Conservation (phyloP, 2,113 vertebrate genomes). For the Oenanthe oenanthe region DNA sequence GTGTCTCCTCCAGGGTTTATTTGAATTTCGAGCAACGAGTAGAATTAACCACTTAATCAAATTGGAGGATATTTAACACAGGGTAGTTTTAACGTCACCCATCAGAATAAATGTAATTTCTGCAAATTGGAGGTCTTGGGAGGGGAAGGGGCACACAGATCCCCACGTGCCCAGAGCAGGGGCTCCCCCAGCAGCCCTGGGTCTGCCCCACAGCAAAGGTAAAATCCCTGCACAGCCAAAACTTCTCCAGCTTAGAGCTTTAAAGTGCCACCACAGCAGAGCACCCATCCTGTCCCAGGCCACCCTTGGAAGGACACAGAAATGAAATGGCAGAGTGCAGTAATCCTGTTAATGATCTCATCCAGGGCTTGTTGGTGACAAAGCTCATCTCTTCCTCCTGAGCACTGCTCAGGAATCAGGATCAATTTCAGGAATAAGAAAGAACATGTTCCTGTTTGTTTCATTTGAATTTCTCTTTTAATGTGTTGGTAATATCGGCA, state of each 20-base stretch:
- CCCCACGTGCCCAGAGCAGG: rapidly evolving
- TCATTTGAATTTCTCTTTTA: conserved; percentile 64
- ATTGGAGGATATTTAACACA: background rate
- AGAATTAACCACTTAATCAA: background rate
- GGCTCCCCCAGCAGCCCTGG: background rate
- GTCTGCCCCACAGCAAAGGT: rapidly evolving
- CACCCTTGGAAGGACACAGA: background rate
- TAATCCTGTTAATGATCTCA: conserved; percentile 15
- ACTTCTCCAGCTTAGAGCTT: background rate
- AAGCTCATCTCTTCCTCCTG: background rate
- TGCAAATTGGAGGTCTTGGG: background rate
- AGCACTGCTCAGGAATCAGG: background rate
- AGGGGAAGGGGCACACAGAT: background rate
- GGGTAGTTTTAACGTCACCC: background rate
- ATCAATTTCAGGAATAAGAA: conserved; percentile 27
- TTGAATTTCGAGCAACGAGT: background rate
- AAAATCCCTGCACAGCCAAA: too few relatives aligned
- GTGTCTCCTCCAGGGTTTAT: background rate
- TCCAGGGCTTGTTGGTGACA: background rate
- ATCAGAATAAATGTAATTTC: background rate
- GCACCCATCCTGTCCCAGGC: background rate
- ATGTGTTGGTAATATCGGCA: conserved; percentile 59
- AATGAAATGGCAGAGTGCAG: background rate
- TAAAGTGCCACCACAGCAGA: background rate
- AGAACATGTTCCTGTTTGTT: conserved; percentile 41